Evolutionary conservation across 2,888 invertebrate species (phyloP), one percentile per base, ranked within the genome.

Genomic region (Clepsis dumicolana): DNA sequence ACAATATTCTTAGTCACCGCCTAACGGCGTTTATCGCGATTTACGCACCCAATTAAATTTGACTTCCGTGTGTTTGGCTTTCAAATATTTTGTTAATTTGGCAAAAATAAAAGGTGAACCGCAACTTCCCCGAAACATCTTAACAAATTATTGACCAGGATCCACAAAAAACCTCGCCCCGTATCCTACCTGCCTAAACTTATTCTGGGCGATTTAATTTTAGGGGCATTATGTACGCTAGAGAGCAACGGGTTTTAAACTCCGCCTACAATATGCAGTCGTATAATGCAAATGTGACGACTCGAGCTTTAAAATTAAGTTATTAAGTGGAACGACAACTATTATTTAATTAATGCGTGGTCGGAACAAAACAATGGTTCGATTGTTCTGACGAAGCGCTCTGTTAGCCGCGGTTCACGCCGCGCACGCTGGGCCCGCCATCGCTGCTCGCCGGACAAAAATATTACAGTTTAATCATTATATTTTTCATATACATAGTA

Each of bases 261-360:
- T 59, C 24, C 67, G 56, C 56, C 38, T 57, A 50, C 62, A 25
- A 32, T 44, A 29, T 29, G 48, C 29, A 50, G 57, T 64, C 24
- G 21, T n/a, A 24, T 72, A 65, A 48, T 65, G 64, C 74, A 71
- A 73, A 65, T 73, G 71, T 72, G 74, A 74, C 74, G 77, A 75
- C 73, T 71, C 68, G 71, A 76, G 74, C 75, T 77, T 77, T 73
- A 74, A 79, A 86, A 86, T 87, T 80, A 86, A 85, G 84, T 81
- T 84, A 87, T 87, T 83, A 83, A 75, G 77, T 79, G 75, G 78
- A 81, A 81, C 75, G 80, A 81, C 77, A 79, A 80, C 79, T 80
- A 81, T 80, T 82, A 85, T 81, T 83, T 83, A 85, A 86, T 86
- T 81, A 84, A 87, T 85, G 85, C 83, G 79, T 79, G 83, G 77